Percentiles rank a stretch among this genome's conserved stretches.
phyloP scores from a whole-genome alignment of 2,888 invertebrate genomes.

The Lasioglossum malachurum region DNA sequence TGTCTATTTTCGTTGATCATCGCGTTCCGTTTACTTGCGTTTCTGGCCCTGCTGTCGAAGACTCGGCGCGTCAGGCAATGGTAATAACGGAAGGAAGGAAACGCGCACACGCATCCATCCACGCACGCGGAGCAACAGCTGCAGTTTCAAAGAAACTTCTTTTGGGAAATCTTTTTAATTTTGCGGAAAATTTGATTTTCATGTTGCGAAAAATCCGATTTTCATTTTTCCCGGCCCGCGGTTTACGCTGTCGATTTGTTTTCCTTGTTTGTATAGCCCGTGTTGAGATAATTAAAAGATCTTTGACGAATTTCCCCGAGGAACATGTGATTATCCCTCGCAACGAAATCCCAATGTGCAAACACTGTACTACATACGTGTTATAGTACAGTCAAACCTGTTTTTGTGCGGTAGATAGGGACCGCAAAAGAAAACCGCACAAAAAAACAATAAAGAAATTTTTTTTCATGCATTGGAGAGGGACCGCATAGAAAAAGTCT shows the following conservation, averaged over 20 bases:
- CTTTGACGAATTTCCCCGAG: background rate
- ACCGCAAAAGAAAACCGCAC: no score
- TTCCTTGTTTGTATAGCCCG: background rate
- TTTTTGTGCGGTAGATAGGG: no score
- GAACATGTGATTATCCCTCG: background rate
- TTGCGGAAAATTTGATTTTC: background rate
- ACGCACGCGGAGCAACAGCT: background rate
- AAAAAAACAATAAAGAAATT: no score
- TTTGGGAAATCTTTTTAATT: background rate
- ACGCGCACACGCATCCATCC: background rate
- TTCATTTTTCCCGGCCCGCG: background rate
- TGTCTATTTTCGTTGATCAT: constrained; percentile 90
- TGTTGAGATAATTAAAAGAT: constrained; percentile 2
- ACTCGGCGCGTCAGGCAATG: constrained; percentile 88
- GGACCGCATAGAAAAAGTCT: no score
- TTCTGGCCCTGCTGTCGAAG: constrained; percentile 90
- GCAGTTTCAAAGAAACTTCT: background rate
- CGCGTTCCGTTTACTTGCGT: constrained; percentile 91
- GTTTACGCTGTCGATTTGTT: background rate
- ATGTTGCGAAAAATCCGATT: background rate
- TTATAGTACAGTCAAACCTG: no score
- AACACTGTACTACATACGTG: background rate
- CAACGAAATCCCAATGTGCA: background rate
- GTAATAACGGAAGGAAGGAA: background rate
- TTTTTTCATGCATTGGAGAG: no score